Evolutionary conservation across 2,888 invertebrate genomes (phyloP).

Genomic region (Gymnocheta viridis): DNA sequence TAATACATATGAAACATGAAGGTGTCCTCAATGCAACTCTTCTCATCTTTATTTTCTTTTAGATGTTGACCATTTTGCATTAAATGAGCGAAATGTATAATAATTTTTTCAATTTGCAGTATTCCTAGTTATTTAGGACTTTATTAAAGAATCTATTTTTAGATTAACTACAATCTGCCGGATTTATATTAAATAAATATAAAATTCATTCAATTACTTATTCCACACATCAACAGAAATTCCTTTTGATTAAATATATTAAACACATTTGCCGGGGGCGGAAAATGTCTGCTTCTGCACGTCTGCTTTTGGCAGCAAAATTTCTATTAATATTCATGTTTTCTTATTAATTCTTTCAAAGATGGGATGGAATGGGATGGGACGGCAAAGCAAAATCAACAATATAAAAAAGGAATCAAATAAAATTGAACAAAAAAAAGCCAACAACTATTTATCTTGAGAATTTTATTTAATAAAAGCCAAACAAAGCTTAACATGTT

Average conservation of each 20-base stretch:
- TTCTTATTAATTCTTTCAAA: constrained; percentile 10
- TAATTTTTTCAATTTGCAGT: not conserved
- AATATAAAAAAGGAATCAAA: not conserved
- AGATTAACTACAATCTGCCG: not conserved
- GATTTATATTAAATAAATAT: not conserved
- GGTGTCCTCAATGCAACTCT: too few relatives aligned
- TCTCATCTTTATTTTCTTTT: too few relatives aligned
- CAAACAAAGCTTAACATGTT: not conserved
- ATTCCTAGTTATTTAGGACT: not conserved
- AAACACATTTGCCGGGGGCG: not conserved
- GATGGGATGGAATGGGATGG: not conserved
- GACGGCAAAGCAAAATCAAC: not conserved
- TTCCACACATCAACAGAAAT: not conserved
- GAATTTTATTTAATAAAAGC: not conserved
- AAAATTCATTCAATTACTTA: not conserved
- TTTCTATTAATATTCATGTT: not conserved
- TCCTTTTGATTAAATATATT: not conserved
- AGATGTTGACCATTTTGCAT: too few relatives aligned
- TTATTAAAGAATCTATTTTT: too few relatives aligned
- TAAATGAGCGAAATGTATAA: not conserved
- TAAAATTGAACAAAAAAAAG: not conserved
- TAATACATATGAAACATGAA: too few relatives aligned
- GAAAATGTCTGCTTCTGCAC: not conserved
- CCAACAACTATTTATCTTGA: not conserved
- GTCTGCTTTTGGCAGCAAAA: not conserved